Percentiles rank a stretch among this genome's conserved stretches.
Evolutionary conservation across 2,888 invertebrate species (phyloP).

Genomic region (Scelioninae gen. 2): DNA sequence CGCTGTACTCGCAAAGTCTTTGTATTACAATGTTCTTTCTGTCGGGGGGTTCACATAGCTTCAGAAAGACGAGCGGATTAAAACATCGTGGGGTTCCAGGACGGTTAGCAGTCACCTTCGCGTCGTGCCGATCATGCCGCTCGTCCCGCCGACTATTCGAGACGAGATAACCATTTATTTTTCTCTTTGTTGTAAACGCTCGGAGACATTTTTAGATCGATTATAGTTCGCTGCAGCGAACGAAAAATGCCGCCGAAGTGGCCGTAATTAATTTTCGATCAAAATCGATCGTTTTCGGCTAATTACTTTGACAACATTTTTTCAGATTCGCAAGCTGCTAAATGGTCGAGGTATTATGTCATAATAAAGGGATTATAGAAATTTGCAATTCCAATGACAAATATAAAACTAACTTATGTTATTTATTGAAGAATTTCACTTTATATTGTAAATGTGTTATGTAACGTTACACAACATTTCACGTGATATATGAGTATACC

Average conservation of each 20-base stretch:
- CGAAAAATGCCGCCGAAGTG: too few relatives aligned
- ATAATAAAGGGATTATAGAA: slow-evolving; percentile 65
- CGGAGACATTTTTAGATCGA: slow-evolving; percentile 47
- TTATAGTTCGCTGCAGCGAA: neutral
- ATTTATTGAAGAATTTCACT: too few relatives aligned
- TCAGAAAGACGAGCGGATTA: slow-evolving; percentile 69
- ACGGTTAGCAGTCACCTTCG: slow-evolving; percentile 65
- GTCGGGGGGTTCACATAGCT: slow-evolving; percentile 53
- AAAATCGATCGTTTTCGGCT: too few relatives aligned
- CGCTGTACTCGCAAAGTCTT: slow-evolving; percentile 29
- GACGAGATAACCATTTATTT: slow-evolving; percentile 26
- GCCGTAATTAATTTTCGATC: too few relatives aligned
- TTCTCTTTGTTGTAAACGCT: slow-evolving; percentile 45
- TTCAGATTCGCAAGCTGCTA: neutral
- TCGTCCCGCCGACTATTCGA: slow-evolving; percentile 24
- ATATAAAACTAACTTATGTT: too few relatives aligned
- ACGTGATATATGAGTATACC: too few relatives aligned
- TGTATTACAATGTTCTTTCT: slow-evolving; percentile 46
- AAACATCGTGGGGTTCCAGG: slow-evolving; percentile 67
- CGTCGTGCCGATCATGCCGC: slow-evolving; percentile 52
- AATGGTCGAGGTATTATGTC: neutral
- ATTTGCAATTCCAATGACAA: too few relatives aligned
- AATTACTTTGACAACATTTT: neutral
- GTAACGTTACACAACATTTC: too few relatives aligned
- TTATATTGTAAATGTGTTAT: too few relatives aligned